phyloP scores from a whole-genome alignment of 2,888 invertebrate genomes.

The Synergus itoensis region DNA sequence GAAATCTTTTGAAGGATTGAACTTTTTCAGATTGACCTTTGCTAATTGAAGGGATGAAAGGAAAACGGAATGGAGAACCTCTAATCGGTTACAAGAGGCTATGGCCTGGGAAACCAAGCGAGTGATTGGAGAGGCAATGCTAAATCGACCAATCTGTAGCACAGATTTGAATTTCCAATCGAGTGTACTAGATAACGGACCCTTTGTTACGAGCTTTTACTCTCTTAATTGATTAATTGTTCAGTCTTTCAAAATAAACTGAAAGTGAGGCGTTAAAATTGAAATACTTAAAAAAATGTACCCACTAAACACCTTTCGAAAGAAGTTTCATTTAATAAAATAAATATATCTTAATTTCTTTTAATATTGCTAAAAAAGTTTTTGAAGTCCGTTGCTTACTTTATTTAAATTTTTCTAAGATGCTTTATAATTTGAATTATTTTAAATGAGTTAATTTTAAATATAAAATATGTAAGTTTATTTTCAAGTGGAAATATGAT shows the following conservation, averaged over 20 bases:
- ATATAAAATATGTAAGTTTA: background rate
- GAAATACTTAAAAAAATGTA: background rate
- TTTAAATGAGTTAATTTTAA: background rate
- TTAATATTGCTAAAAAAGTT: background rate
- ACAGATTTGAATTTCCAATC: constrained; percentile 41
- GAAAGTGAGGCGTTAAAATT: background rate
- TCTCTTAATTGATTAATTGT: constrained; percentile 14
- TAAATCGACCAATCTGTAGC: constrained; percentile 39
- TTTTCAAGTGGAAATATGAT: background rate
- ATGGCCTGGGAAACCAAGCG: constrained; percentile 26
- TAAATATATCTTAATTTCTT: background rate
- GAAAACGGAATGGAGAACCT: constrained; percentile 34
- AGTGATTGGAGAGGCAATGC: constrained; percentile 36
- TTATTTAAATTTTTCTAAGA: background rate
- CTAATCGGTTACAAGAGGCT: constrained; percentile 29
- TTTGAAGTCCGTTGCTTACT: background rate
- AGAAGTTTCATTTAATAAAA: background rate
- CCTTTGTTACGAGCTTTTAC: constrained; percentile 27
- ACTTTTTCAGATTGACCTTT: constrained; percentile 1
- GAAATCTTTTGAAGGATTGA: background rate
- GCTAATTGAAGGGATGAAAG: constrained; percentile 30
- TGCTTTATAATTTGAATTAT: background rate
- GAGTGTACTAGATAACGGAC: constrained; percentile 23
- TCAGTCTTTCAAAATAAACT: background rate
- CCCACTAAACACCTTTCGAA: background rate